These are phyloP conservation scores for Cygnus olor DNA, from an alignment of 2,797 vertebrate species.

Conservation along the genomic window DNA sequence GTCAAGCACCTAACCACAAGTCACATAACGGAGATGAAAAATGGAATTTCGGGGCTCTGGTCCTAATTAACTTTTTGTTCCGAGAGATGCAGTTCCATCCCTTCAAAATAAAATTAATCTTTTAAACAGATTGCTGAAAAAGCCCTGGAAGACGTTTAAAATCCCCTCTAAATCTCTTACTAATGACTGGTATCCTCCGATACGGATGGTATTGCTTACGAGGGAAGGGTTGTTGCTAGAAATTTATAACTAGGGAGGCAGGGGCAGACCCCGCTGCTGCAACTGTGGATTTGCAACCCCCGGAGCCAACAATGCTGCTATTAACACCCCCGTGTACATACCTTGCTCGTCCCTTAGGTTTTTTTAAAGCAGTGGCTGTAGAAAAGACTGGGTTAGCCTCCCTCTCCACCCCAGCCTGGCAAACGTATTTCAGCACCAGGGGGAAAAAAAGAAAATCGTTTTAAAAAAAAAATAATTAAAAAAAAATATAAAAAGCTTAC, in stretches of 20 bases:
- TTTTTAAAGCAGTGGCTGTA: neutral
- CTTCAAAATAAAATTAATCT: slow-evolving; percentile 53
- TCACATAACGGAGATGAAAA: slow-evolving; percentile 37
- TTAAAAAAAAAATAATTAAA: neutral
- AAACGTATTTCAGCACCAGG: neutral
- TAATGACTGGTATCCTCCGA: neutral
- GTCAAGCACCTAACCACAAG: slow-evolving; percentile 14
- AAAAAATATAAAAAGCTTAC: neutral
- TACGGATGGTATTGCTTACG: neutral
- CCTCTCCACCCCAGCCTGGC: rapidly evolving
- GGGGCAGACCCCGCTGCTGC: neutral
- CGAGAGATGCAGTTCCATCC: neutral
- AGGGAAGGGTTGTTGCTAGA: neutral
- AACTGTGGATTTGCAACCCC: neutral
- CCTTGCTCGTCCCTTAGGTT: neutral
- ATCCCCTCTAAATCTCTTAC: neutral
- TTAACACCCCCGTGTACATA: neutral
- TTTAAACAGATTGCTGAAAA: slow-evolving; percentile 29
- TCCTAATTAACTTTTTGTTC: slow-evolving; percentile 66
- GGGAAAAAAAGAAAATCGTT: neutral
- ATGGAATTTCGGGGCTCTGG: slow-evolving; percentile 57
- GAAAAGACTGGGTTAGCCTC: neutral
- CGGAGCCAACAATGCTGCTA: neutral
- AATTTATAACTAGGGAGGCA: neutral
- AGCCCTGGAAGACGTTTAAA: slow-evolving; percentile 24